Conservation (phyloP, 2,888 invertebrate genomes). For the Lepidonotus clava region DNA sequence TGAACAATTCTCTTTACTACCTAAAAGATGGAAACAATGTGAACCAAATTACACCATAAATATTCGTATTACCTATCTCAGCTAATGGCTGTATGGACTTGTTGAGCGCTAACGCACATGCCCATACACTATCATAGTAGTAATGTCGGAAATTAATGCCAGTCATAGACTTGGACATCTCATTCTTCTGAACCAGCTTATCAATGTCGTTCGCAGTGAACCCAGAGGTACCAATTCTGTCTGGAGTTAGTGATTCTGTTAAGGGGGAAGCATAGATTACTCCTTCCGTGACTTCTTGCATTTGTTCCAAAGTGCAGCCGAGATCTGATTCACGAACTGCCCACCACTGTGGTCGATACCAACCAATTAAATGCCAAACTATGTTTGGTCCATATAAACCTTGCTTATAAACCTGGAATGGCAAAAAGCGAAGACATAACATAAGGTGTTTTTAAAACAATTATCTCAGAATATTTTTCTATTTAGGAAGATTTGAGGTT, state of each 20-base stretch:
- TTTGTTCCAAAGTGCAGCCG: slow-evolving; percentile 16
- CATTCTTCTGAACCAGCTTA: neutral
- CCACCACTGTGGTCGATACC: slow-evolving; percentile 40
- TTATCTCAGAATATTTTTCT: no score
- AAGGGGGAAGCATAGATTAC: neutral
- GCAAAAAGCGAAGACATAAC: no score
- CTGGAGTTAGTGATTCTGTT: neutral
- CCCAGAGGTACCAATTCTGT: neutral
- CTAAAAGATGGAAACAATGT: no score
- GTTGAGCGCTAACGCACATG: slow-evolving; percentile 21
- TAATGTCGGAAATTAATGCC: neutral
- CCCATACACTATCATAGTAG: slow-evolving; percentile 35
- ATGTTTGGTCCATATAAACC: slow-evolving; percentile 35
- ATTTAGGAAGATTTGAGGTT: no score
- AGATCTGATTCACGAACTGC: neutral
- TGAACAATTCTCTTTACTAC: no score
- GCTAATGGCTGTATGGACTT: neutral
- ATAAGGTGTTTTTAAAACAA: no score
- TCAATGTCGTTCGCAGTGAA: neutral
- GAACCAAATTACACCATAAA: no score
- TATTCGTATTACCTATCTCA: neutral
- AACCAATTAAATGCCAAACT: slow-evolving; percentile 34
- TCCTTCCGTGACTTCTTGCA: slow-evolving; percentile 22
- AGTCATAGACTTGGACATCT: no score
- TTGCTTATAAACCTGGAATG: slow-evolving; percentile 33